Conservation (phyloP, 2,888 invertebrate genomes). For the Drosophila borborema region DNA sequence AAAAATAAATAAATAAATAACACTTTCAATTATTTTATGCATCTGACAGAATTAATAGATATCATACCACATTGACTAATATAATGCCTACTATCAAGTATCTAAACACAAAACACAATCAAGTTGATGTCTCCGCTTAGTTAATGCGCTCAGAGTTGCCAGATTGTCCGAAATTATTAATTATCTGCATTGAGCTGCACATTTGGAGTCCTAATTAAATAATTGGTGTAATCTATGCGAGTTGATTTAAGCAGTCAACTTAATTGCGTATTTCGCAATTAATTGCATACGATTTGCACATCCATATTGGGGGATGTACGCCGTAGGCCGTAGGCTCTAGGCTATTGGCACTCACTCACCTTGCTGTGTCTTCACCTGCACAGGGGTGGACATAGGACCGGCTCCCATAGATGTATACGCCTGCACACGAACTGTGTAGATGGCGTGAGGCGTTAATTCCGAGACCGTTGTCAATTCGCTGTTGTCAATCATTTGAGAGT, state of each 20-base stretch:
- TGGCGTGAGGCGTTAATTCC: constrained; percentile 95
- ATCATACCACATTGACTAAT: background rate
- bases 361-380: constrained; percentile 99
- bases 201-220: constrained; percentile 70
- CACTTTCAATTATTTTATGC: no score
- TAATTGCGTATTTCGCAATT: constrained; percentile 53
- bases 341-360: constrained; percentile 86
- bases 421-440: constrained; percentile 97
- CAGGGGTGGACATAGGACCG: constrained; percentile 97
- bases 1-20: no score
- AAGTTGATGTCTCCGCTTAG: background rate
- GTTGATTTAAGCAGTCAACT: constrained; percentile 53
- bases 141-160: background rate
- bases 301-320: constrained; percentile 16
- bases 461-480: constrained; percentile 96
- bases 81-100: no score
- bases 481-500: constrained; percentile 96
- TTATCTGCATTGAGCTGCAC: constrained; percentile 15
- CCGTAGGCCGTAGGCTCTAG: background rate
- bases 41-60: no score
- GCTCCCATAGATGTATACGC: constrained; percentile 97
- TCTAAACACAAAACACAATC: background rate
- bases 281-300: constrained; percentile 48
- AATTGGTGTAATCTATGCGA: constrained; percentile 63
- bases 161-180: constrained; percentile 14